phyloP scores from a whole-genome alignment of 2,113 vertebrate species.

The Hylia prasina region DNA sequence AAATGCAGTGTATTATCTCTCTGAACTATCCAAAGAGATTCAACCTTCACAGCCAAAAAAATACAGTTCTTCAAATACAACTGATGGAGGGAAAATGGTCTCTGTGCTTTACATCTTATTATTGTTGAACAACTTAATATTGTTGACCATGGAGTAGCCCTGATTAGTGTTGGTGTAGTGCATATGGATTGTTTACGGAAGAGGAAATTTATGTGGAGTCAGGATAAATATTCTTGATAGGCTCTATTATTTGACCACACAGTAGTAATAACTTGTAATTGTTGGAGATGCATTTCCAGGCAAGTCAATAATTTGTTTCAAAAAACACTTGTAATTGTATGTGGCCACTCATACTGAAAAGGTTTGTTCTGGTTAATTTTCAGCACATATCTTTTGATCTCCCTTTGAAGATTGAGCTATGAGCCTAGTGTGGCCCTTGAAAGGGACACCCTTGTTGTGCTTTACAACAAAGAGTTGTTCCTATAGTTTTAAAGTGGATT shows the following conservation, averaged over 20 bases:
- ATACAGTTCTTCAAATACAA: not conserved
- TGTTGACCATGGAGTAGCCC: rapidly evolving
- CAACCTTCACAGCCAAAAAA: not conserved
- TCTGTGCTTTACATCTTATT: not conserved
- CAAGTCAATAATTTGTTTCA: slow-evolving; percentile 10
- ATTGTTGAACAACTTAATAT: not conserved
- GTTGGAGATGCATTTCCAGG: not conserved
- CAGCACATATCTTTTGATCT: not conserved
- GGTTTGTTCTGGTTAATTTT: slow-evolving; percentile 27
- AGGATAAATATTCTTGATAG: not conserved
- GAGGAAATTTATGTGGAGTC: not conserved
- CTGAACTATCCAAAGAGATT: not conserved
- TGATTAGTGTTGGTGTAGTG: not conserved
- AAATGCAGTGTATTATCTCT: not conserved
- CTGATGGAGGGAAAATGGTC: not conserved
- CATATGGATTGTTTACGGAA: not conserved
- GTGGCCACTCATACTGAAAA: not conserved
- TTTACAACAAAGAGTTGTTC: not conserved
- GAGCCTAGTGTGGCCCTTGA: not conserved
- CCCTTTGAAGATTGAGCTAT: not conserved
- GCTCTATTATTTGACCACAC: not conserved
- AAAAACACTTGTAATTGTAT: not conserved
- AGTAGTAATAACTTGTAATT: slow-evolving; percentile 1
- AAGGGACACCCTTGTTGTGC: not conserved
- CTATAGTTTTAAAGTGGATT: not conserved